These are phyloP conservation scores for Pilophorus perplexus DNA, from an alignment of 2,888 invertebrate species.

Conservation along the genomic window DNA sequence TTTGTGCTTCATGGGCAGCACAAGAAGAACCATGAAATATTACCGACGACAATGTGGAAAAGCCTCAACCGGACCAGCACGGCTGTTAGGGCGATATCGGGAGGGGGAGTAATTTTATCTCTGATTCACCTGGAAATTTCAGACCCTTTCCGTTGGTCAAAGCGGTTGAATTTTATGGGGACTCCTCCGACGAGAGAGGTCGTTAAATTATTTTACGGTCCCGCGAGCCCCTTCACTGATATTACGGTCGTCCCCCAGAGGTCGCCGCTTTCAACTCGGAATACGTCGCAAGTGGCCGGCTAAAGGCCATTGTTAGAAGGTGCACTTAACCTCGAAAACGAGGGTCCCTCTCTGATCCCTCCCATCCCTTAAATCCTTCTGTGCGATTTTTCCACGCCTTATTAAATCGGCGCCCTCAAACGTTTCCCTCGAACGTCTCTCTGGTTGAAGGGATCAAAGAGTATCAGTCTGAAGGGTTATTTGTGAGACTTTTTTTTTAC, in stretches of 20 bases:
- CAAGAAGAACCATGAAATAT: slow-evolving; percentile 4
- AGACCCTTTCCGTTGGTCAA: slow-evolving; percentile 20
- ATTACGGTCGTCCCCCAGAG: neutral
- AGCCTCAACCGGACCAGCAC: neutral
- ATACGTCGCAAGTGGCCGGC: neutral
- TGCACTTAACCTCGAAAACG: slow-evolving; percentile 6
- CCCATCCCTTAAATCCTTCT: too few relatives aligned
- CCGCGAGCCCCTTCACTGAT: neutral
- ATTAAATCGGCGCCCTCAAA: too few relatives aligned
- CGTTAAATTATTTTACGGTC: slow-evolving; percentile 29
- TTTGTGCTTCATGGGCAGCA: neutral
- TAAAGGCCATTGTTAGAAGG: slow-evolving; percentile 7
- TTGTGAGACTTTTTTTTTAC: too few relatives aligned
- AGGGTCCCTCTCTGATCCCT: too few relatives aligned
- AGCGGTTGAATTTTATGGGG: slow-evolving; percentile 29
- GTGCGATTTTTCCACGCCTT: too few relatives aligned
- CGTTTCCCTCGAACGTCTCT: too few relatives aligned
- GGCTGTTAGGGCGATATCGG: neutral
- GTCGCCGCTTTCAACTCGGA: slow-evolving; percentile 1
- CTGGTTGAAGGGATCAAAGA: too few relatives aligned
- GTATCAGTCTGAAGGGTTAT: too few relatives aligned
- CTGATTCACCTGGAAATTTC: slow-evolving; percentile 29
- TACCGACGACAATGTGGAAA: slow-evolving; percentile 7
- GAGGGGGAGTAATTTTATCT: slow-evolving; percentile 13
- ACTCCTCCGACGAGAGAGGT: neutral